These are phyloP conservation scores for Sarcophaga caerulescens DNA, from an alignment of 2,888 invertebrate species.

Conservation along the genomic window DNA sequence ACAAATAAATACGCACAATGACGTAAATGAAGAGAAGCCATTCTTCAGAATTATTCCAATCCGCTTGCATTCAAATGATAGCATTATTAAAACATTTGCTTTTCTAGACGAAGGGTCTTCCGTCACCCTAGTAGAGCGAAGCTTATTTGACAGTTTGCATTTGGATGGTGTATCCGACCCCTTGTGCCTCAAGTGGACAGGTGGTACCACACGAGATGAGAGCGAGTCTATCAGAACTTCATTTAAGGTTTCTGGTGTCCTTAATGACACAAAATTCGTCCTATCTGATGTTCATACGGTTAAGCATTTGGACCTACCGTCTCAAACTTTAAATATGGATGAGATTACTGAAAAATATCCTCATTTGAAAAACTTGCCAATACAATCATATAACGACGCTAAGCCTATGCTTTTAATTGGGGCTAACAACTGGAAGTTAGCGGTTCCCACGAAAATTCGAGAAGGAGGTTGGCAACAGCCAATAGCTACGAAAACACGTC, in stretches of 20 bases:
- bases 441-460: slow-evolving; percentile 8
- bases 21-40: slow-evolving; percentile 5
- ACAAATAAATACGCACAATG: background rate
- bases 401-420: background rate
- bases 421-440: background rate
- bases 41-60: slow-evolving; percentile 24
- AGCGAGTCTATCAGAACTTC: slow-evolving; percentile 24
- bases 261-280: background rate
- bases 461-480: slow-evolving; percentile 11
- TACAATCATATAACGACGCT: background rate
- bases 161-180: slow-evolving; percentile 36
- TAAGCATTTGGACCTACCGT: background rate
- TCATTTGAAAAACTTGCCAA: background rate
- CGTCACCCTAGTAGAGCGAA: slow-evolving; percentile 36
- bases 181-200: slow-evolving; percentile 39
- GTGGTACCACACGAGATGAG: slow-evolving; percentile 31
- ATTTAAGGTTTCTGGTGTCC: background rate
- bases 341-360: slow-evolving; percentile 9
- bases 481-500: background rate
- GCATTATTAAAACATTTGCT: background rate
- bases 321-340: slow-evolving; percentile 23
- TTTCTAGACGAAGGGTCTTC: slow-evolving; percentile 1
- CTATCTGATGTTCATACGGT: slow-evolving; percentile 32
- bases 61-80: slow-evolving; percentile 45
- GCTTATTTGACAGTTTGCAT: slow-evolving; percentile 26